These are phyloP conservation scores for Deroplatys truncata DNA, from an alignment of 2,888 invertebrate species.

Conservation along the genomic window DNA sequence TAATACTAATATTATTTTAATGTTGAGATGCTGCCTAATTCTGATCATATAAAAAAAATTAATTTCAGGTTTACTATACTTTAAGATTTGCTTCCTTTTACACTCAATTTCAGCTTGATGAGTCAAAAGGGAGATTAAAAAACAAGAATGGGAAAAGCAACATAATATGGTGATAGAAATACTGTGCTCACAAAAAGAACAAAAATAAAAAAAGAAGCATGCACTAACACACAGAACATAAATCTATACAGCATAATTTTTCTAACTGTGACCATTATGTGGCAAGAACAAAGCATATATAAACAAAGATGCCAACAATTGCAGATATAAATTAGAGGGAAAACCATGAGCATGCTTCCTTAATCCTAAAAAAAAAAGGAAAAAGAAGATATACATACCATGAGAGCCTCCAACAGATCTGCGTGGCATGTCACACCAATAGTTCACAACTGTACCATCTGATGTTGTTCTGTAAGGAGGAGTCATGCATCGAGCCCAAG, in stretches of 20 bases:
- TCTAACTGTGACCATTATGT: not conserved
- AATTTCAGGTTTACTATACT: not conserved
- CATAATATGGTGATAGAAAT: not conserved
- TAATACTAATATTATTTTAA: not conserved
- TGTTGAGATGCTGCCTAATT: not conserved
- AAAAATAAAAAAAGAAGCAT: not conserved
- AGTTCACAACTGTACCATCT: constrained; percentile 80
- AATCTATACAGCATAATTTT: not conserved
- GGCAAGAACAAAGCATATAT: not conserved
- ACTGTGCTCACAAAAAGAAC: not conserved
- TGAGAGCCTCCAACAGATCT: constrained; percentile 14
- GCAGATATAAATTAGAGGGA: not conserved
- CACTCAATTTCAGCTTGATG: too few relatives aligned
- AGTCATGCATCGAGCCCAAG: constrained; percentile 15
- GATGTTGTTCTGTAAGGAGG: constrained; percentile 75
- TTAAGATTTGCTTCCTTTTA: not conserved
- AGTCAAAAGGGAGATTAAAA: too few relatives aligned
- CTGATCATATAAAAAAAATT: not conserved
- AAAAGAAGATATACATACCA: constrained; percentile 14
- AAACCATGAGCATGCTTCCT: not conserved
- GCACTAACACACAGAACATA: not conserved
- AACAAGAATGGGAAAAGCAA: too few relatives aligned
- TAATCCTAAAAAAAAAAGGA: not conserved
- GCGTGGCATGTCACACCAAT: constrained; percentile 77
- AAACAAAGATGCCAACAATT: not conserved